Conservation (phyloP, 2,113 vertebrate genomes). For the Ptilonorhynchus violaceus region DNA sequence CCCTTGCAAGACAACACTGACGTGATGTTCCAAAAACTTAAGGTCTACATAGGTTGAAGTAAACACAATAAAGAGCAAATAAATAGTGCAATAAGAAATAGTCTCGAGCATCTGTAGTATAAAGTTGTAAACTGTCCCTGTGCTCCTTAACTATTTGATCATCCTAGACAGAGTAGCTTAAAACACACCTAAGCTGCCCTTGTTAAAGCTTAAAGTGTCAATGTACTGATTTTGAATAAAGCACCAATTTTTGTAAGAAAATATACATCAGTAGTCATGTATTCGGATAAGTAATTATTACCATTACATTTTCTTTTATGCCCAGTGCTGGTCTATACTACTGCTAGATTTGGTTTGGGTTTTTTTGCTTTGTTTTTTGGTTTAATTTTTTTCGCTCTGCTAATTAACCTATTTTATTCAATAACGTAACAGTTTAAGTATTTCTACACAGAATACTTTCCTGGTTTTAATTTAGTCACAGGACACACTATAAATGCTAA, state of each 20-base stretch:
- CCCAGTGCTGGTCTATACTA: background rate
- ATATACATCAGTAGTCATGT: rapidly evolving
- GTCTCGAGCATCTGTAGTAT: background rate
- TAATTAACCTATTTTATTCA: background rate
- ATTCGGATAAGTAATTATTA: background rate
- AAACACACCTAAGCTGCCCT: background rate
- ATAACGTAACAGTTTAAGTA: background rate
- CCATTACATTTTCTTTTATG: background rate
- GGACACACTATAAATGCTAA: background rate
- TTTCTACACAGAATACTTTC: background rate
- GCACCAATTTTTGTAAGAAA: background rate
- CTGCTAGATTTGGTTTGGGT: rapidly evolving
- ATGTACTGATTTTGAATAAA: background rate
- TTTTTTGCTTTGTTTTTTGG: background rate
- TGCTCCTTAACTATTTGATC: background rate
- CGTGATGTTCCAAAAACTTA: background rate
- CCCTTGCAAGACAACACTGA: background rate
- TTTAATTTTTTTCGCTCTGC: background rate
- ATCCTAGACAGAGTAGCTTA: background rate
- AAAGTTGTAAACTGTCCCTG: background rate
- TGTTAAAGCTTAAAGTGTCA: background rate
- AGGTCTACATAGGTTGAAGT: background rate
- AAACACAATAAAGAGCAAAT: background rate
- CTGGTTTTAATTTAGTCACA: background rate
- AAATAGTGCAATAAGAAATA: background rate